Evolutionary conservation across 2,888 invertebrate species (phyloP), one percentile per base, ranked within the genome.

Genomic region (Eupithecia exiguata): DNA sequence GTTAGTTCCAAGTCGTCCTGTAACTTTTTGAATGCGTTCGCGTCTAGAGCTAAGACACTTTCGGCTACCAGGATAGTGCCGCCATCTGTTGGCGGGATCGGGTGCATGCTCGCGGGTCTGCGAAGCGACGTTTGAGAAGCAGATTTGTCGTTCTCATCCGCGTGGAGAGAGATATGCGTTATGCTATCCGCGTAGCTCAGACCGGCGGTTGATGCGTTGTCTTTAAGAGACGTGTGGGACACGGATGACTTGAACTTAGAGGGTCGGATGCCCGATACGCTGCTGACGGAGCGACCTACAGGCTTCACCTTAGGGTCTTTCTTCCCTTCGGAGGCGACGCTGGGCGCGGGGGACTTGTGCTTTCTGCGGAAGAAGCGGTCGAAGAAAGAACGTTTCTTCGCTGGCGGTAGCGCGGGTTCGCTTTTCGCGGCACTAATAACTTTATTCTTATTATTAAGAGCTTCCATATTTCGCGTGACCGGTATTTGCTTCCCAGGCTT

Each of bases 1-100:
- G 98, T 98, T 43, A 98, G 90, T 81, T 97, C 97, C 63, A 96
- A 88, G 74, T 96, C 95, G 58, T 94, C 94, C 68, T 91, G 94
- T 1, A 95, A 84, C 82, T 90, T 90, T 46, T 86, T 87, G 76
- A 94, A 92, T 1, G 91, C 86, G 1, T 84, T 80, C 3, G 94
- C 94, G 82, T 94, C 94, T 16, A 95, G 78, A 0, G 94, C 94
- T 25, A 95, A 79, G 1, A 95, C 94, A 79, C 94, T 94, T 75
- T 95, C 94, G 1, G 96, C 96, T 0, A 96, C 95, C 35, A 96
- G 85, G 75, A 96, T 95, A 81, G 96, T 95, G 78, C 95, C 95
- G 69, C 93, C 95, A 77, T 94, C 95, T 1, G 93, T 89, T 3
- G 95, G 95, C 0, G 95, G 95, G 49, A 94, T 76, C 14, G 94